A percentile compares a stretch with the other conserved stretches of the same genome.
These are phyloP conservation scores for Streptopelia turtur DNA, from an alignment of 2,797 vertebrate species.

Conservation along the genomic window DNA sequence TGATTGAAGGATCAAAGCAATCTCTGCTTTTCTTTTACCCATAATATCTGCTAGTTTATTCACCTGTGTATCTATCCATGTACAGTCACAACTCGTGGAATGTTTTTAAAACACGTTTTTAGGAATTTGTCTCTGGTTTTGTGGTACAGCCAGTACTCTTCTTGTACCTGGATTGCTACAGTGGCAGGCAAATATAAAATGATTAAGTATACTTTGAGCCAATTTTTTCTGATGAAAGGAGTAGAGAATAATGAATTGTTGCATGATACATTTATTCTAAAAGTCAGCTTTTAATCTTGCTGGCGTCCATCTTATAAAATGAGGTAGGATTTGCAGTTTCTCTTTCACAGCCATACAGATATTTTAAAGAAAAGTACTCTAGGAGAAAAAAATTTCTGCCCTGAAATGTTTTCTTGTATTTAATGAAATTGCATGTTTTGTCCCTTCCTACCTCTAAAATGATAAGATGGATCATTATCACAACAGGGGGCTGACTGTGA, in stretches of 20 bases:
- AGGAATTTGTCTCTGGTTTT: neutral
- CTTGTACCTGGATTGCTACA: neutral
- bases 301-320: neutral
- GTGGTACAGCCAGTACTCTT: neutral
- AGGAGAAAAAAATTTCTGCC: neutral
- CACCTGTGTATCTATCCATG: neutral
- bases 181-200: neutral
- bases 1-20: neutral
- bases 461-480: neutral
- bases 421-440: neutral
- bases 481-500: neutral
- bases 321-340: neutral
- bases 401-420: neutral
- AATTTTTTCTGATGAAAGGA: neutral
- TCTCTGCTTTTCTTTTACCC: neutral
- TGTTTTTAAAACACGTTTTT: neutral
- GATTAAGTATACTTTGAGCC: neutral
- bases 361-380: neutral
- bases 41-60: neutral
- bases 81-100: neutral
- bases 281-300: neutral
- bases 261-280: neutral
- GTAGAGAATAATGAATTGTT: neutral
- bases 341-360: neutral
- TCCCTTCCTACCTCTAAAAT: neutral